Percentiles rank a stretch among this genome's conserved stretches.
Conservation (phyloP, 1,140 invertebrate genomes). For the Arctopsyche grandis region DNA sequence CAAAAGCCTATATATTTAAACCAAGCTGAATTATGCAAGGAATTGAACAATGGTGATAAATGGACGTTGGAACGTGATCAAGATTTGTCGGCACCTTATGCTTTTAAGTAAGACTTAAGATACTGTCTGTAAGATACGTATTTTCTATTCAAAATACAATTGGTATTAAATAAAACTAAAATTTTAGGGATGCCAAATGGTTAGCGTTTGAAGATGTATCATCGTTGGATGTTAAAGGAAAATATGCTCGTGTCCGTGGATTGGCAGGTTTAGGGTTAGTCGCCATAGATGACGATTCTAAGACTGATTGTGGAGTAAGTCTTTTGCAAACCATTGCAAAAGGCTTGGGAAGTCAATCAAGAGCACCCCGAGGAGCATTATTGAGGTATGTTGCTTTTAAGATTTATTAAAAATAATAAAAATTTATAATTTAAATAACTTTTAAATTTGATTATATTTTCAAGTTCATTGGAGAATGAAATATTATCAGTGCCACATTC, state of each 20-base stretch:
- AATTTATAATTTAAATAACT: neutral
- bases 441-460: constrained; percentile 23
- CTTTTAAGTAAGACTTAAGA: constrained; percentile 69
- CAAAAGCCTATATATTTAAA: constrained; percentile 68
- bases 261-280: constrained; percentile 68
- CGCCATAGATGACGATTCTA: constrained; percentile 61
- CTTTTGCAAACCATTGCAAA: constrained; percentile 63
- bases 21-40: constrained; percentile 73
- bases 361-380: constrained; percentile 67
- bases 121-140: neutral
- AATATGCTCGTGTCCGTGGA: constrained; percentile 67
- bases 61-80: constrained; percentile 84
- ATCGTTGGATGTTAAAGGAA: constrained; percentile 79
- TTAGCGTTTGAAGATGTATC: constrained; percentile 81
- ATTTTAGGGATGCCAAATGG: constrained; percentile 72
- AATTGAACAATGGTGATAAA: constrained; percentile 68
- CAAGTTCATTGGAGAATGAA: constrained; percentile 67
- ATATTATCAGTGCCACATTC: constrained; percentile 64
- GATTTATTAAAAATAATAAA: neutral
- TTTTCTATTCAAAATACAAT: neutral
- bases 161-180: constrained; percentile 3
- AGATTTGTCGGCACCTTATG: constrained; percentile 81
- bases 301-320: constrained; percentile 62
- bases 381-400: constrained; percentile 58
- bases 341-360: constrained; percentile 66